phyloP scores from a whole-genome alignment of 2,113 vertebrate species.

The Paramisgurnus dabryanus region DNA sequence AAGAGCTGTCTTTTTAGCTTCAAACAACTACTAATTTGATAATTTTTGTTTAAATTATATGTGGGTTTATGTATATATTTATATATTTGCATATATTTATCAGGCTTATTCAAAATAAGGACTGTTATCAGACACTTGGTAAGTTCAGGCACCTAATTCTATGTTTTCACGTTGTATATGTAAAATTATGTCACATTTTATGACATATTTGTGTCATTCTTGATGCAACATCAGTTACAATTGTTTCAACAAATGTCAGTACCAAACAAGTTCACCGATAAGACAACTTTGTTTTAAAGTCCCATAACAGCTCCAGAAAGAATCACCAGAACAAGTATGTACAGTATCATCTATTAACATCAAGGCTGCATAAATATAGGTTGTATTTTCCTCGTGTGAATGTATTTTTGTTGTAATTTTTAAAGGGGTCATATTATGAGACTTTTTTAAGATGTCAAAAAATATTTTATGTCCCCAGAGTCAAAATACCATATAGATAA shows the following conservation, averaged over 20 bases:
- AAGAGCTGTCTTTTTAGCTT: conserved; percentile 25
- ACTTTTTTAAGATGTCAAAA: too few relatives aligned
- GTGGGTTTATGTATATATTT: background rate
- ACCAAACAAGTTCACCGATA: background rate
- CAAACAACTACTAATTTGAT: background rate
- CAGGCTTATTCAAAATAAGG: conserved; percentile 6
- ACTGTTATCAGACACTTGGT: conserved; percentile 64
- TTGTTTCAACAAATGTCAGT: too few relatives aligned
- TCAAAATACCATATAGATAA: too few relatives aligned
- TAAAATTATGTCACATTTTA: background rate
- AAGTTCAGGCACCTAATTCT: conserved; percentile 41
- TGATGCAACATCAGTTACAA: background rate
- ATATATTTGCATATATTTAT: conserved; percentile 1
- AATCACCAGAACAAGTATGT: conserved; percentile 32
- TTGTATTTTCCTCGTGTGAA: too few relatives aligned
- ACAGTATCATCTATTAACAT: too few relatives aligned
- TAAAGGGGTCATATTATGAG: too few relatives aligned
- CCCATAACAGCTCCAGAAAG: background rate
- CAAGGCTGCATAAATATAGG: too few relatives aligned
- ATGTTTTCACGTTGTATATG: background rate
- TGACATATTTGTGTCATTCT: background rate
- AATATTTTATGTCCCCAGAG: too few relatives aligned
- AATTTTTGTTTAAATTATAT: background rate
- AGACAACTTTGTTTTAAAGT: conserved; percentile 5
- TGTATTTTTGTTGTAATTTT: too few relatives aligned